Percentiles rank a stretch among this genome's conserved stretches.
These are phyloP conservation scores for Megaceryle alcyon DNA, from an alignment of 2,797 vertebrate genomes.

Conservation along the genomic window DNA sequence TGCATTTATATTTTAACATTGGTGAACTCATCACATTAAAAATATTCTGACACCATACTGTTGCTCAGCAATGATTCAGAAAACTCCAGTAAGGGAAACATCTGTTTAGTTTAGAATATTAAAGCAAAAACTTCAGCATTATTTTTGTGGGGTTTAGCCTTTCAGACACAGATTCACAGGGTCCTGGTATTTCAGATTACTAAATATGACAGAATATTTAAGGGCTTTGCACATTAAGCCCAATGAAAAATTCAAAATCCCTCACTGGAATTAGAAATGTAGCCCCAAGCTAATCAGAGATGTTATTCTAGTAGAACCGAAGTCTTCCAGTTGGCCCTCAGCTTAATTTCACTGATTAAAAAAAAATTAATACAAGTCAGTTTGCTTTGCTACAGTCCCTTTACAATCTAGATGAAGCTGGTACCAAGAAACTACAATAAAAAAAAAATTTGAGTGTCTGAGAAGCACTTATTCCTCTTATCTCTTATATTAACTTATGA, in stretches of 20 bases:
- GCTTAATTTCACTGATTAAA: conserved; percentile 60
- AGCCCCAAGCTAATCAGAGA: conserved; percentile 54
- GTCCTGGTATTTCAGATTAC: conserved; percentile 24
- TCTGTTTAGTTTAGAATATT: not conserved
- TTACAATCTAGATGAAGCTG: not conserved
- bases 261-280: conserved; percentile 53
- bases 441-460: not conserved
- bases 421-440: not conserved
- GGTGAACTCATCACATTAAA: not conserved
- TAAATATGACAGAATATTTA: conserved; percentile 62
- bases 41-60: not conserved
- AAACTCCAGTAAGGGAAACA: not conserved
- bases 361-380: conserved; percentile 53
- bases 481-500: not conserved
- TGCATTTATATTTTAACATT: not conserved
- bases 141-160: conserved; percentile 27
- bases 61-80: not conserved
- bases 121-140: not conserved
- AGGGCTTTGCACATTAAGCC: conserved; percentile 53
- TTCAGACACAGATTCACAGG: conserved; percentile 3
- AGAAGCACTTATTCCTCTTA: not conserved
- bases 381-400: conserved; percentile 37
- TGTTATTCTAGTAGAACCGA: conserved; percentile 48
- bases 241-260: conserved; percentile 55
- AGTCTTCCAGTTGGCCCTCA: conserved; percentile 54